These are phyloP conservation scores for Anarsia innoxiella DNA, from an alignment of 2,888 invertebrate genomes.

Conservation along the genomic window DNA sequence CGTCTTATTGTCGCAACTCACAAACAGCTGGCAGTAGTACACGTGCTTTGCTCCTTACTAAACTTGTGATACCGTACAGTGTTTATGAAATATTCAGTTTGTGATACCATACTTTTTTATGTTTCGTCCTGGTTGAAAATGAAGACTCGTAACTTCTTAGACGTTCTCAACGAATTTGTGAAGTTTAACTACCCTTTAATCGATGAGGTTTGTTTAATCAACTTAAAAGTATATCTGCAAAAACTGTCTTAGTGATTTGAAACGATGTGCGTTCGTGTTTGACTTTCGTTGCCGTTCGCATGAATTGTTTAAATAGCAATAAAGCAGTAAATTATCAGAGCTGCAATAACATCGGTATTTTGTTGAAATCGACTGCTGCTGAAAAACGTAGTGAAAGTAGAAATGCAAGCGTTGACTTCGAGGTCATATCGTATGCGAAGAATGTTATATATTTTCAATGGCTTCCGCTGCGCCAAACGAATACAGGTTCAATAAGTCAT, in stretches of 20 bases:
- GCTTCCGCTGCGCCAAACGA: conserved; percentile 31
- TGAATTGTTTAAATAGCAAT: conserved; percentile 12
- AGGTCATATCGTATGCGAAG: conserved; percentile 21
- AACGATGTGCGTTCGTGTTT: not conserved
- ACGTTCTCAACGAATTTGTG: conserved; percentile 31
- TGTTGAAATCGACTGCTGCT: conserved; percentile 16
- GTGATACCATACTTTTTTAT: conserved; percentile 30
- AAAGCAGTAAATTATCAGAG: conserved; percentile 7
- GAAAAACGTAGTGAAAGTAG: conserved; percentile 37
- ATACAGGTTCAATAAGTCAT: too few species aligned
- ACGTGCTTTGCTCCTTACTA: too few species aligned
- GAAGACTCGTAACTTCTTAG: conserved; percentile 30
- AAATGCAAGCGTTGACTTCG: conserved; percentile 18
- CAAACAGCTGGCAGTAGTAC: conserved; percentile 13
- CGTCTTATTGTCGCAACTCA: conserved; percentile 3
- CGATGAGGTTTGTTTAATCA: conserved; percentile 20
- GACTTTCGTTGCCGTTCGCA: conserved; percentile 7
- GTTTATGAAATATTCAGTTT: conserved; percentile 22
- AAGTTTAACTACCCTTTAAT: conserved; percentile 37
- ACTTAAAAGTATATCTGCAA: not conserved
- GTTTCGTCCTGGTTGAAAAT: conserved; percentile 27
- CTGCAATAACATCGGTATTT: conserved; percentile 13
- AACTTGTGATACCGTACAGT: too few species aligned
- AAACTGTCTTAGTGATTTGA: not conserved
- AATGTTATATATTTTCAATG: conserved; percentile 32